phyloP scores from a whole-genome alignment of 2,888 invertebrate species.

The Sisyra nigra region DNA sequence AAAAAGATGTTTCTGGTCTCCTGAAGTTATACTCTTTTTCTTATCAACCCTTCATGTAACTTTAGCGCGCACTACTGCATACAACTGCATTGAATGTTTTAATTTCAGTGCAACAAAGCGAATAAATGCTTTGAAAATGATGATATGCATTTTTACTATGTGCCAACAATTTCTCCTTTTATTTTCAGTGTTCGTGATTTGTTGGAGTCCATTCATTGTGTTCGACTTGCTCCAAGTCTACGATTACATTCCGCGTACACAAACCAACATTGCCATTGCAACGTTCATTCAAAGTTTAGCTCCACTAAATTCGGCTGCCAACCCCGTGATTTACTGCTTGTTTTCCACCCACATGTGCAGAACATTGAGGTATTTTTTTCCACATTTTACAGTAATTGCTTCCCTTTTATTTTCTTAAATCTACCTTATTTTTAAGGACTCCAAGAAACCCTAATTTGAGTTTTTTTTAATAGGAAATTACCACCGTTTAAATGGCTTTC shows the following conservation, averaged over 20 bases:
- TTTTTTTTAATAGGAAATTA: conserved; percentile 39
- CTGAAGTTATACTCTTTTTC: too few relatives aligned
- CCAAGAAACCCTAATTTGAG: neutral
- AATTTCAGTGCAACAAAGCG: too few relatives aligned
- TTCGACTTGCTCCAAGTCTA: conserved; percentile 87
- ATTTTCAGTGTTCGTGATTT: conserved; percentile 74
- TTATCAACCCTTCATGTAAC: too few relatives aligned
- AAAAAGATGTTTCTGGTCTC: too few relatives aligned
- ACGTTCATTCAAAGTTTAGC: conserved; percentile 87
- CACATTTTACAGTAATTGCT: neutral
- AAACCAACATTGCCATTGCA: conserved; percentile 69
- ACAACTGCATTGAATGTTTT: too few relatives aligned
- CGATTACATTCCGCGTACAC: conserved; percentile 64
- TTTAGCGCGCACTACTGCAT: too few relatives aligned
- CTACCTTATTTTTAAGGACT: too few relatives aligned
- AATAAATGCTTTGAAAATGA: neutral
- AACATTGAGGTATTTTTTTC: conserved; percentile 62
- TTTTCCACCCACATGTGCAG: conserved; percentile 85
- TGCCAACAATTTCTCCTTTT: too few relatives aligned
- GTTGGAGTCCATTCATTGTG: conserved; percentile 93
- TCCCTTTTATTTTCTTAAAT: neutral
- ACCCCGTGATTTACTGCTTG: conserved; percentile 88
- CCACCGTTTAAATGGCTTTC: conserved; percentile 57
- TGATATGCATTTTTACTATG: too few relatives aligned
- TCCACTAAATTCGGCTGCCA: conserved; percentile 86